Evolutionary conservation across 2,888 invertebrate genomes (phyloP).

Genomic region (Drosophila birchii): DNA sequence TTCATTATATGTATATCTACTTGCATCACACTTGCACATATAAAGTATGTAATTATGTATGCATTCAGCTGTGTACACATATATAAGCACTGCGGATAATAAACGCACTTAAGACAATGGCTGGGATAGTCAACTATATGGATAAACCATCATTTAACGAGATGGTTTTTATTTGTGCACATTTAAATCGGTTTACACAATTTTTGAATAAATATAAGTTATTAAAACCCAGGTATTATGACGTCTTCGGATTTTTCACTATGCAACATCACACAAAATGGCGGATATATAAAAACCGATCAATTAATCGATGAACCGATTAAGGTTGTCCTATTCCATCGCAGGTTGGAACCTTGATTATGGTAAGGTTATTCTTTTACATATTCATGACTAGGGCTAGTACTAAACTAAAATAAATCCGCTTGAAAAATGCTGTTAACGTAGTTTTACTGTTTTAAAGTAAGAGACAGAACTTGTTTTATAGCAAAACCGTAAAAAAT

Average conservation of each 20-base stretch:
- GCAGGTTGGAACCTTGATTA: too few species aligned
- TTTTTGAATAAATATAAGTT: not conserved
- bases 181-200: not conserved
- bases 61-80: constrained; percentile 28
- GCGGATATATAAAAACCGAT: constrained; percentile 43
- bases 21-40: constrained; percentile 5
- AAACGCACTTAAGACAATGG: not conserved
- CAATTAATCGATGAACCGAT: constrained; percentile 19
- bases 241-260: constrained; percentile 60
- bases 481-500: too few species aligned
- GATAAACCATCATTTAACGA: not conserved
- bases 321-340: not conserved
- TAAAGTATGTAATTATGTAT: constrained; percentile 13
- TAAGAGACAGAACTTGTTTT: too few species aligned
- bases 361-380: not conserved
- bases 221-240: constrained; percentile 34
- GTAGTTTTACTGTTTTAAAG: too few species aligned
- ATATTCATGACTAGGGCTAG: not conserved
- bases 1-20: not conserved
- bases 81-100: constrained; percentile 12
- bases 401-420: too few species aligned
- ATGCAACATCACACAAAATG: constrained; percentile 59
- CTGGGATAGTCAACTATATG: not conserved
- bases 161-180: not conserved
- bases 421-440: too few species aligned